Conservation (phyloP, 2,797 vertebrate species). For the Falco berigora region DNA sequence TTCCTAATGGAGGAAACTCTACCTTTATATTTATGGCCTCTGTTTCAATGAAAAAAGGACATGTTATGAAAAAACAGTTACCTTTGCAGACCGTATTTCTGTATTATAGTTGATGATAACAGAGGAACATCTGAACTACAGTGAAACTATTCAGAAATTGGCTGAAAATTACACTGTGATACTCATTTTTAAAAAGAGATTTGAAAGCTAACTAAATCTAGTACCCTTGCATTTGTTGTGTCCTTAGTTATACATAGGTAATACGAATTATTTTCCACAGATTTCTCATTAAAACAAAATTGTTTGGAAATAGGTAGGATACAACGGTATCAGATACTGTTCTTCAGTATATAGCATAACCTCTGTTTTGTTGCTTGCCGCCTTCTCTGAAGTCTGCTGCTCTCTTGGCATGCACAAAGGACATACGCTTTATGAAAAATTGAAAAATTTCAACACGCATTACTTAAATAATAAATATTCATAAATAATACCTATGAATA, state of each 20-base stretch:
- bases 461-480: conserved; percentile 70
- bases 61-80: not conserved
- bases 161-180: not conserved
- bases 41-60: not conserved
- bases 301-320: not conserved
- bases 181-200: not conserved
- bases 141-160: not conserved
- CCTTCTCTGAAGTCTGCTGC: not conserved
- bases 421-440: conserved; percentile 60
- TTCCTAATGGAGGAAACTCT: not conserved
- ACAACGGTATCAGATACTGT: not conserved
- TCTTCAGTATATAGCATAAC: not conserved
- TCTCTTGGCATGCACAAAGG: conserved; percentile 50
- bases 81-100: not conserved
- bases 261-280: not conserved
- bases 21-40: not conserved
- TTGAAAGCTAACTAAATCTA: not conserved
- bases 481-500: conserved; percentile 70
- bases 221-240: not conserved
- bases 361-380: not conserved
- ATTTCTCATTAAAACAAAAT: not conserved
- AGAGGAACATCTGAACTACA: not conserved
- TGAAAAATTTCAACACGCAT: conserved; percentile 64
- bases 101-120: not conserved
- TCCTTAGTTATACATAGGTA: not conserved